Conservation (phyloP, 1,140 invertebrate species). For the Subanguina moxae region DNA sequence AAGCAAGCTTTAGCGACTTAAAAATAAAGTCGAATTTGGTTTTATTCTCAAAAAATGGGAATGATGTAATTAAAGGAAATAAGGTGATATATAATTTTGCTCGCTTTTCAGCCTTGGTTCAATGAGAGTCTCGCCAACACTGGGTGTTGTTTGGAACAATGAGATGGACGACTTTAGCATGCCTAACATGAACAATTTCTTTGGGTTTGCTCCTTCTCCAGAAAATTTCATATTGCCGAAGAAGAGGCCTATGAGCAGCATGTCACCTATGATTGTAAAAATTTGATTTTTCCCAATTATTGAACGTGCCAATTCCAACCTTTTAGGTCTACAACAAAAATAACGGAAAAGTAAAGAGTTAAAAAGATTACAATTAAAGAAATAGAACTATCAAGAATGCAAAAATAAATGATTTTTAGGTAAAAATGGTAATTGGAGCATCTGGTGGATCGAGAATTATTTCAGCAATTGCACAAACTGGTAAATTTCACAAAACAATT, state of each 20-base stretch:
- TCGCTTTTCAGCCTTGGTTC: constrained; percentile 69
- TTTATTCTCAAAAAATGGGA: too few relatives aligned
- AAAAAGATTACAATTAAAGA: constrained; percentile 14
- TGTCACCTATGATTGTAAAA: constrained; percentile 69
- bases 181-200: constrained; percentile 67
- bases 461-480: constrained; percentile 21
- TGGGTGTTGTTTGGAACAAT: constrained; percentile 85
- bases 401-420: too few relatives aligned
- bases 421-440: constrained; percentile 71
- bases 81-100: too few relatives aligned
- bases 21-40: constrained; percentile 6
- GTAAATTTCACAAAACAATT: too few relatives aligned
- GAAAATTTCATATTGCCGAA: constrained; percentile 74
- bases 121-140: constrained; percentile 64
- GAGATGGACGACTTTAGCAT: constrained; percentile 84
- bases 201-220: constrained; percentile 70
- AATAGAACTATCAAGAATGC: too few relatives aligned
- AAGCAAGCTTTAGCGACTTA: too few relatives aligned
- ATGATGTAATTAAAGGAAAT: too few relatives aligned
- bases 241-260: constrained; percentile 82
- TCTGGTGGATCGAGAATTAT: constrained; percentile 56
- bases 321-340: constrained; percentile 70
- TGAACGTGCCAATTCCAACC: not conserved
- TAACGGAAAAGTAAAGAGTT: constrained; percentile 65
- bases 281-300: not conserved